Evolutionary conservation across 2,888 invertebrate species (phyloP), one percentile per base, ranked within the genome.

Genomic region (Eudemis profundana): DNA sequence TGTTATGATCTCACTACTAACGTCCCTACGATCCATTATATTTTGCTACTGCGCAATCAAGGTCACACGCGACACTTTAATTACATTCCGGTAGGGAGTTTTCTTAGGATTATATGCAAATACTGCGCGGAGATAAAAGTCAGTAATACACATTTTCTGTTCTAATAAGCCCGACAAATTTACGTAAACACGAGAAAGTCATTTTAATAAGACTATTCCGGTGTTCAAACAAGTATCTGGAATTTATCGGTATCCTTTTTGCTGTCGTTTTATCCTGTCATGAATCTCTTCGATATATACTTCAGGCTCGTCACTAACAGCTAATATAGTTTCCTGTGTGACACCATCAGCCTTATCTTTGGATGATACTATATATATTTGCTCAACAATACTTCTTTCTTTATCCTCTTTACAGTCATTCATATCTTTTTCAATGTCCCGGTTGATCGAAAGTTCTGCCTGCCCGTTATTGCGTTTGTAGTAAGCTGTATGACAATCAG

Each of bases 231-330:
- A n/a, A n/a, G n/a, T n/a, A n/a, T n/a, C 27, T n/a, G 12, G 10
- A 3, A 17, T 29, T 29, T 74, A 77, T 14, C 69, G 70, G 21
- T 72, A 76, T 42, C 75, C 74, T 64, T 73, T 73, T 33, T 75
- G 70, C 8, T 69, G 67, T 59, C 57, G 61, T 21, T 66, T 68
- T 5, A 72, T 71, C 57, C 71, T 70, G 49, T 76, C 65, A 61
- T 74, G 74, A 23, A 83, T 72, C 69, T 86, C 84, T 69, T 76
- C 76, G 63, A 83, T 76, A 70, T 92, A 91, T 5, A 80, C 77
- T 2, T 85, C 83, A n/a, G 92, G 81, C 70, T 92, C 92, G 60
- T 91, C 92, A 2, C 87, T 78, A 4, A 84, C 86, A 5, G 82
- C 83, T 38, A 73, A 77, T 46, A 87, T 90, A 15, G 86, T 88